A percentile compares a stretch with the other conserved stretches of the same genome.
Conservation (phyloP, 2,113 vertebrate genomes). For the Bos javanicus region DNA sequence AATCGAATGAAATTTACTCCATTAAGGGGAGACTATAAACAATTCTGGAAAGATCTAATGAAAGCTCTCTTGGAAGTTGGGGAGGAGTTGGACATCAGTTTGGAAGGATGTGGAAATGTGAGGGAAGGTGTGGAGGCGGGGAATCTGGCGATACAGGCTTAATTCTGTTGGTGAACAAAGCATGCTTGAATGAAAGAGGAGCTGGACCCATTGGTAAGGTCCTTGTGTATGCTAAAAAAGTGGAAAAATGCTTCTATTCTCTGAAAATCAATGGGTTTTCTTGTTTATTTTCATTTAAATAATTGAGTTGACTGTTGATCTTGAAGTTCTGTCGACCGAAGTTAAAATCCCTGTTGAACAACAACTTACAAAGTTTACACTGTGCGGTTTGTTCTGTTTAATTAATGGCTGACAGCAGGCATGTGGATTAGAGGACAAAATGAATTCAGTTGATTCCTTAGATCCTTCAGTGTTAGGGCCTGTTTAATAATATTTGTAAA, state of each 20-base stretch:
- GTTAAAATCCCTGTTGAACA: background rate
- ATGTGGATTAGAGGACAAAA: background rate
- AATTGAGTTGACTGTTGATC: background rate
- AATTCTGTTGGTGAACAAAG: background rate
- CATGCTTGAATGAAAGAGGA: background rate
- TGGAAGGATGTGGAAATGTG: background rate
- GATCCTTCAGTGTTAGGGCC: background rate
- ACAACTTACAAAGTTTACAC: background rate
- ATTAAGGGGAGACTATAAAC: background rate
- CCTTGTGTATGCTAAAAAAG: background rate
- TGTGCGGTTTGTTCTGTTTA: background rate
- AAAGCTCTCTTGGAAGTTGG: background rate
- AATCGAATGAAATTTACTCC: background rate
- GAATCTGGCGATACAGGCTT: too few relatives aligned
- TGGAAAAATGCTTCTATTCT: background rate
- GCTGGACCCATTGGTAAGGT: too few relatives aligned
- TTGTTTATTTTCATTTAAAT: conserved; percentile 9
- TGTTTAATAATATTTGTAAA: background rate
- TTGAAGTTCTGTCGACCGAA: background rate
- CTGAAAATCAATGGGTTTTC: background rate
- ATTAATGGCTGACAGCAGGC: background rate
- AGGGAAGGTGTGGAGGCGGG: fast-evolving
- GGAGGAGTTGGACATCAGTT: background rate
- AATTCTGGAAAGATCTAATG: background rate
- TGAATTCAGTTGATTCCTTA: background rate